Base-by-base conservation (phyloP, 2,113 vertebrate species). In the Heterochromis multidens region DNA sequence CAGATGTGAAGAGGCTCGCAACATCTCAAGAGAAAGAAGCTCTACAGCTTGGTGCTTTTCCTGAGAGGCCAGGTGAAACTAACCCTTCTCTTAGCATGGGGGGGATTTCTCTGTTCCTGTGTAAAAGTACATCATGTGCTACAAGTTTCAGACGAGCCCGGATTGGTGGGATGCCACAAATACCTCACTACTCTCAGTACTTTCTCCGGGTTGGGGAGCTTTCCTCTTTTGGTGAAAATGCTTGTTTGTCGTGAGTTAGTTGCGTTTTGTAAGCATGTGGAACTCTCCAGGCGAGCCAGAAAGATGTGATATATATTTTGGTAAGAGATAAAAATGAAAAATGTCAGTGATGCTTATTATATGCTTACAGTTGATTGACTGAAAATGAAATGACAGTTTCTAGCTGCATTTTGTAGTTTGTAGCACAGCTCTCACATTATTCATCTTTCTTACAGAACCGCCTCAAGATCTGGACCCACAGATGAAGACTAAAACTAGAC, bases 401-500 rank as follows among this genome's bases (percentile, higher is more conserved):
- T 61, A 49, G 21, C 46, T 37, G 3, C 10, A 40, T 7, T 12
- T 40, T 40, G 37, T 5, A 52, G 46, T 19, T 52, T 52, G 17
- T n/a, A n/a, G n/a, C n/a, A n/a, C n/a, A n/a, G n/a, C n/a, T n/a
- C n/a, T n/a, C n/a, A n/a, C n/a, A n/a, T n/a, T n/a, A 43, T 65
- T 49, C 33, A 17, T 54, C 52, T 65, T 80, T 81, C 67, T 83
- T 83, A 56, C 91, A 96, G 96, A 94, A 72, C 90, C 84, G 5
- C 93, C 88, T 56, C 91, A 89, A 8, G 93, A 94, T 57, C 85
- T 95, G 77, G 94, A 96, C 81, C 86, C 91, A 4, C 92, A 93
- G 33, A 86, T 89, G 72, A 96, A 91, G 88, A 86, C 90, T 1
- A 95, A 91, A 93, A 95, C 93, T 3, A 93, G 96, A 63, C 96